Evolutionary conservation across 2,888 invertebrate species (phyloP), one percentile per base, ranked within the genome.

Genomic region (Lasioglossum vierecki): DNA sequence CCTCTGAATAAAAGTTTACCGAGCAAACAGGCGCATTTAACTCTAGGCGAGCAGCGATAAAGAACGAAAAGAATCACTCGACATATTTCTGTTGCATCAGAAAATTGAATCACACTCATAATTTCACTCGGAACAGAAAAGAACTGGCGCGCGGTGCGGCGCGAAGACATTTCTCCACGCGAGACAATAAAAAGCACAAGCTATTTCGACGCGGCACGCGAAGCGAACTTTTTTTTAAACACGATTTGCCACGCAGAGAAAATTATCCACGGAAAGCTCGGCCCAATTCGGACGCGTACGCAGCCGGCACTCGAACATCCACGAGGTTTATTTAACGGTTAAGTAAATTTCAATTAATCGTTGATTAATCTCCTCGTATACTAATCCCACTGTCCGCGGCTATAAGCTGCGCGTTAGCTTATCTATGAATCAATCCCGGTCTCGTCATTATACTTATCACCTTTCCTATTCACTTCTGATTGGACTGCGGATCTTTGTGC

Each of bases 301-400:
- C 13, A 9, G 68, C 74, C 26, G 5, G 35, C 15, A 35, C 49
- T 15, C n/a, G 39, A 57, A 60, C 53, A 49, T 60, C 66, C 35
- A 15, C 53, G 39, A 35, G 22, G 46, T 76, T 86, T 84, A 74
- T 82, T 86, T 83, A 82, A 80, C 80, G 85, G 70, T 68, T 78
- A 82, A 80, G 80, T 76, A 82, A 85, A 87, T 82, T 85, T 87
- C 79, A 85, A 87, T 87, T 80, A 68, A 78, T 83, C 77, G 78
- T 68, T 86, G 82, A 85, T 82, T 80, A 87, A 79, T 83, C 63
- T 39, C 44, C n/a, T 49, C 35, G 53, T 39, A n/a, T 44, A 72
- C 60, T 68, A 76, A 80, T 79, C 71, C 70, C 46, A 63, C 53
- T 57, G 63, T 66, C 4, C 18, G 44, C 39, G 44, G 41, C 57